Conservation (phyloP, 2,797 vertebrate species). For the Halcyon badia region DNA sequence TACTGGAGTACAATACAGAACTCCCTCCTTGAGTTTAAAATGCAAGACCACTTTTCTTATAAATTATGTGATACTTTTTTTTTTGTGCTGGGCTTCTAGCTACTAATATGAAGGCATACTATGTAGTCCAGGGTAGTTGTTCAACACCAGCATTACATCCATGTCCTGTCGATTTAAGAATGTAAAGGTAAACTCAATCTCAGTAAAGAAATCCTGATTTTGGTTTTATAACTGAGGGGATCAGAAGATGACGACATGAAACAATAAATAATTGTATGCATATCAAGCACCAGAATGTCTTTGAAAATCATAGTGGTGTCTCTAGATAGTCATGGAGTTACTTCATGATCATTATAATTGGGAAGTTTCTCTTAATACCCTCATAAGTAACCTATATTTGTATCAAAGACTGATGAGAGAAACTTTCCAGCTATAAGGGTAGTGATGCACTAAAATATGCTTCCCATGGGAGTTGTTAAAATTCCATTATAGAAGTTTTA, state of each 20-base stretch:
- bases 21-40: neutral
- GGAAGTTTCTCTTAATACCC: conserved; percentile 29
- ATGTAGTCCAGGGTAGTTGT: neutral
- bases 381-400: conserved; percentile 37
- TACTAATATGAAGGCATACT: neutral
- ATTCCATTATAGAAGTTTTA: conserved; percentile 60
- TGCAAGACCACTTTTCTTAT: neutral
- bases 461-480: conserved; percentile 70
- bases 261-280: neutral
- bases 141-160: neutral
- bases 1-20: neutral
- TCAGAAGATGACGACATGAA: neutral
- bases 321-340: conserved; percentile 11
- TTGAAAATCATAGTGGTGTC: conserved; percentile 50
- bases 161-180: neutral
- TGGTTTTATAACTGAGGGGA: neutral
- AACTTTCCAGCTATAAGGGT: conserved; percentile 56
- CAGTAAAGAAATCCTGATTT: conserved; percentile 17
- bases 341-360: conserved; percentile 58
- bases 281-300: conserved; percentile 60
- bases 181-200: neutral
- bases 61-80: neutral
- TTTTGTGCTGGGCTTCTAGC: conserved; percentile 13
- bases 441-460: conserved; percentile 45
- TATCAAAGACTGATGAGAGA: conserved; percentile 45